phyloP scores from a whole-genome alignment of 2,888 invertebrate species.

The Chrysolina americana region DNA sequence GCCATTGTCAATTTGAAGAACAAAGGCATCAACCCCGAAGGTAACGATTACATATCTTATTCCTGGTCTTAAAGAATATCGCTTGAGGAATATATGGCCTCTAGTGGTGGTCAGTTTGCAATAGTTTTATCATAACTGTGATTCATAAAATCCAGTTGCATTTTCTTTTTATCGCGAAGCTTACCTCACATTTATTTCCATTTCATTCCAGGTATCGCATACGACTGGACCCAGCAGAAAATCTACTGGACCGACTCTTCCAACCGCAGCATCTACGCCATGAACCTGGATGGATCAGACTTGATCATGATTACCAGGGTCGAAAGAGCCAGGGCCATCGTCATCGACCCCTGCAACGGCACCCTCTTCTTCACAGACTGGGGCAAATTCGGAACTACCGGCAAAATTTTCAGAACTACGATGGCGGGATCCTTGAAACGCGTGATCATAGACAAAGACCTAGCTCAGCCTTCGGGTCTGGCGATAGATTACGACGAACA shows the following conservation, averaged over 20 bases:
- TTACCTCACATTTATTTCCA: neutral
- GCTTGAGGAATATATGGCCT: no score
- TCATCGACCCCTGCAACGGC: conserved; percentile 97
- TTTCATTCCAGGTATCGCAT: conserved; percentile 78
- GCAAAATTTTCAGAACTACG: conserved; percentile 94
- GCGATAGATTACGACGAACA: conserved; percentile 96
- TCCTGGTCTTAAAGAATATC: no score
- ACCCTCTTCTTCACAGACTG: conserved; percentile 96
- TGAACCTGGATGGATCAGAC: conserved; percentile 91
- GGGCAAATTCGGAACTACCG: conserved; percentile 93
- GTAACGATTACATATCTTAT: conserved; percentile 61
- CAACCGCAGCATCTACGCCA: conserved; percentile 94
- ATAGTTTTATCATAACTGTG: no score
- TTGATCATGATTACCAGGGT: conserved; percentile 94
- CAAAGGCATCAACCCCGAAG: conserved; percentile 89
- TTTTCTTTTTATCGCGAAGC: no score
- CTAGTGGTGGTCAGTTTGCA: no score
- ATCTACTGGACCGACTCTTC: conserved; percentile 98
- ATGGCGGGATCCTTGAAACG: conserved; percentile 95
- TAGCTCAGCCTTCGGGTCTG: conserved; percentile 95
- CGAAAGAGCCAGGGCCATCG: conserved; percentile 94
- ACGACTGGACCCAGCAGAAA: conserved; percentile 98
- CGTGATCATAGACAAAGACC: conserved; percentile 89
- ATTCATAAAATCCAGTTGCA: no score
- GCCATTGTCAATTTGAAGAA: conserved; percentile 80